These are phyloP conservation scores for Plumapathes pennacea DNA, from an alignment of 92 coral and sea anemone species.

Conservation along the genomic window DNA sequence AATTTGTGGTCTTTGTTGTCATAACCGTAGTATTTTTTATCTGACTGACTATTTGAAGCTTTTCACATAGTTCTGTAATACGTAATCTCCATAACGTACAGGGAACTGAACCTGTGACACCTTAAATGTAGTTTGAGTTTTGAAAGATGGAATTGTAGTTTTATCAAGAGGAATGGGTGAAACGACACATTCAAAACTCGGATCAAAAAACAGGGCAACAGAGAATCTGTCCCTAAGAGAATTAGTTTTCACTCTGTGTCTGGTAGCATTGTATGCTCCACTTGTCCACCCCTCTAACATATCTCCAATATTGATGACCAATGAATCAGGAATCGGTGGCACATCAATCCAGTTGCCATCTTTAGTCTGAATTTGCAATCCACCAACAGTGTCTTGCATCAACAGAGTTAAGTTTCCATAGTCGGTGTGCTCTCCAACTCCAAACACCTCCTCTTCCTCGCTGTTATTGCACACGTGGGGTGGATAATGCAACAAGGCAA, in stretches of 20 bases:
- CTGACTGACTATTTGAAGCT: constrained; percentile 4
- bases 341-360: constrained; percentile 69
- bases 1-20: too few species aligned
- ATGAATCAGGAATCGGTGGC: constrained; percentile 68
- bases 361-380: constrained; percentile 54
- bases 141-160: constrained; percentile 38
- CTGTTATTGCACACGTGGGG: constrained; percentile 18
- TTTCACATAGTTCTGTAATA: constrained; percentile 47
- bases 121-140: constrained; percentile 12
- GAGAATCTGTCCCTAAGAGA: constrained; percentile 53
- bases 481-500: constrained; percentile 74
- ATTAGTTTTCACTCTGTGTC: constrained; percentile 62
- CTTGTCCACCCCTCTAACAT: constrained; percentile 79
- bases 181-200: constrained; percentile 61
- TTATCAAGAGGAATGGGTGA: constrained; percentile 58
- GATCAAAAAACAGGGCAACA: constrained; percentile 71
- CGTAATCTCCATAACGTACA: constrained; percentile 60
- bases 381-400: constrained; percentile 80
- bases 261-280: constrained; percentile 64
- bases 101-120: constrained; percentile 47
- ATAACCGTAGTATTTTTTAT: too few species aligned
- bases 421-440: constrained; percentile 76
- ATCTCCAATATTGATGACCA: constrained; percentile 75
- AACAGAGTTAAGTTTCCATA: constrained; percentile 70
- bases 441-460: constrained; percentile 36